Conservation (phyloP, 1,140 invertebrate species). For the Drosophila santomea region DNA sequence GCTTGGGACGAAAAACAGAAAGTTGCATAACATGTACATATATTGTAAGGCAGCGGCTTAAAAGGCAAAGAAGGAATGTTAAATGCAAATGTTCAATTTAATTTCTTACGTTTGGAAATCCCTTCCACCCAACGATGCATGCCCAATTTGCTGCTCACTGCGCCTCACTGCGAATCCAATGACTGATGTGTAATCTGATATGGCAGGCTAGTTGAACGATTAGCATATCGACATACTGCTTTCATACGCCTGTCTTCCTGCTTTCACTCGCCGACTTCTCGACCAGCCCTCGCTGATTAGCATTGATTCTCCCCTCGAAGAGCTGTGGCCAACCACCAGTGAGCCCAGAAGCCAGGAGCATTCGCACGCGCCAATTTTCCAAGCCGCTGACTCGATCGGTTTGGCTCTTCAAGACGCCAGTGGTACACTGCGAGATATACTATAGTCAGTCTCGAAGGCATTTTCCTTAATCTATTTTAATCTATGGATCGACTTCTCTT, state of each 20-base stretch:
- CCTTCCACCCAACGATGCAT: constrained; percentile 39
- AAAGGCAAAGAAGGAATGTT: constrained; percentile 6
- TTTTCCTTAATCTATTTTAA: not conserved
- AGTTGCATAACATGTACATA: not conserved
- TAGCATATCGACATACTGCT: constrained; percentile 46
- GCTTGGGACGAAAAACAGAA: not conserved
- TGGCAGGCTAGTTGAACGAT: constrained; percentile 28
- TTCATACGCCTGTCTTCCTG: constrained; percentile 43
- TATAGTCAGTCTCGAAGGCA: no score
- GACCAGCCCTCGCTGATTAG: constrained; percentile 48
- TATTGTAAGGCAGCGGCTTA: constrained; percentile 12
- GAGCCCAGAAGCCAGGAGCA: constrained; percentile 20
- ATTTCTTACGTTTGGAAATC: constrained; percentile 29
- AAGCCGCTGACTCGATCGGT: constrained; percentile 53
- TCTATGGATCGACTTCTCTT: no score
- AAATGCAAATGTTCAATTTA: constrained; percentile 22
- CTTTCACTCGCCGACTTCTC: constrained; percentile 53
- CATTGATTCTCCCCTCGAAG: constrained; percentile 58
- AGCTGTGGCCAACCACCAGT: constrained; percentile 30
- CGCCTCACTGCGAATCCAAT: constrained; percentile 10
- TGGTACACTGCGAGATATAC: not conserved
- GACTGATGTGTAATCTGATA: constrained; percentile 32
- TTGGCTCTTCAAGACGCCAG: not conserved
- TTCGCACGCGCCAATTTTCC: constrained; percentile 79
- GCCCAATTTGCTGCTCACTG: constrained; percentile 11